These are phyloP conservation scores for Mythimna lalbum DNA, from an alignment of 2,888 invertebrate genomes.

Conservation along the genomic window DNA sequence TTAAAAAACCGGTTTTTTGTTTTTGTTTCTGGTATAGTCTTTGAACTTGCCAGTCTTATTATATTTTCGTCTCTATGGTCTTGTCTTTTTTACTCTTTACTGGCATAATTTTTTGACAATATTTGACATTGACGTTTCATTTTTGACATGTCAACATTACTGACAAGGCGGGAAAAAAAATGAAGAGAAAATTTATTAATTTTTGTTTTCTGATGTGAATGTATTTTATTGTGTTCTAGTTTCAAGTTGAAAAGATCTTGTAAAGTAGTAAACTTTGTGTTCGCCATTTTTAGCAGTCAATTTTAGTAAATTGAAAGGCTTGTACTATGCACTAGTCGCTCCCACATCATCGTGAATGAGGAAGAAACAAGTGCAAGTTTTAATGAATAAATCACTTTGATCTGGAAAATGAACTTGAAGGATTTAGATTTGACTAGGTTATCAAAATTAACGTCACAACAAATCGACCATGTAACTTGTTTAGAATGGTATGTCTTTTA, in stretches of 20 bases:
- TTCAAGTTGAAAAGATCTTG: not conserved
- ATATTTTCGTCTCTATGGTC: not conserved
- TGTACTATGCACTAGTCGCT: not conserved
- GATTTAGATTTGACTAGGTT: constrained; percentile 70
- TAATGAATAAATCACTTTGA: constrained; percentile 1
- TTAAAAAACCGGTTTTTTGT: not conserved
- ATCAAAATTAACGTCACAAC: constrained; percentile 71
- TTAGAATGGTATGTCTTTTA: constrained; percentile 79
- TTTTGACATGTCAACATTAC: not conserved
- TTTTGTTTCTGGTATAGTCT: not conserved
- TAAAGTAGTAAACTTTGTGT: not conserved
- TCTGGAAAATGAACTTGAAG: constrained; percentile 69
- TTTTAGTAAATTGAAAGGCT: constrained; percentile 4
- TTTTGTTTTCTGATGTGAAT: constrained; percentile 21
- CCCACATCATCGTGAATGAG: not conserved
- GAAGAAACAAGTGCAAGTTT: constrained; percentile 18
- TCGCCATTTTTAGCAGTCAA: not conserved
- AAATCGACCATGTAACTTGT: constrained; percentile 80
- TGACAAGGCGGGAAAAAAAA: constrained; percentile 56
- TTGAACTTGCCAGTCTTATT: not conserved
- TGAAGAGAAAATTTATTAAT: not conserved
- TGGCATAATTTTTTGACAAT: not conserved
- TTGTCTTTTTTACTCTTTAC: too few relatives aligned
- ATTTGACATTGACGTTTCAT: not conserved
- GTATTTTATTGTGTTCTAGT: not conserved